Conservation (phyloP, 2,113 vertebrate species). For the Urocolius indicus region DNA sequence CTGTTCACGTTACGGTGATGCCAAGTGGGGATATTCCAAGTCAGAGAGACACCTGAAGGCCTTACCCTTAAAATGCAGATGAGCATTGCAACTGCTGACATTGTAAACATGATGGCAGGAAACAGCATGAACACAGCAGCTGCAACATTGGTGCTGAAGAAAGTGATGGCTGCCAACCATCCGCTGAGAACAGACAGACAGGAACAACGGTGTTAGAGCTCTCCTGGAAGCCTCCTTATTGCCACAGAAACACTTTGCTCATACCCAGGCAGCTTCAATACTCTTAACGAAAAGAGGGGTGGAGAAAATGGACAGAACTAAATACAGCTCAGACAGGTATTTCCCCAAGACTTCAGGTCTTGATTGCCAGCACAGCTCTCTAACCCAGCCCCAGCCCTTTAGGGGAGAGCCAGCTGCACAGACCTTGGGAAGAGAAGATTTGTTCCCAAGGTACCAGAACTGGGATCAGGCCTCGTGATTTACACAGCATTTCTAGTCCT, state of each 20-base stretch:
- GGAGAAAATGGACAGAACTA: background rate
- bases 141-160: constrained; percentile 81
- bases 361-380: background rate
- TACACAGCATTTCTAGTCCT: background rate
- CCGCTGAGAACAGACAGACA: constrained; percentile 76
- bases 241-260: background rate
- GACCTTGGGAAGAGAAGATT: background rate
- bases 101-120: constrained; percentile 87
- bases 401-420: background rate
- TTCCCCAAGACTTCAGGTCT: background rate
- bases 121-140: constrained; percentile 92
- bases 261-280: background rate
- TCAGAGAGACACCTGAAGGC: background rate
- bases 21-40: background rate
- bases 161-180: constrained; percentile 86
- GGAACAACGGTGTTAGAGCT: background rate
- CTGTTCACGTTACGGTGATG: background rate
- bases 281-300: background rate
- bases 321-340: background rate
- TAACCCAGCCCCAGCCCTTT: background rate
- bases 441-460: background rate
- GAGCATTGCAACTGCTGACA: constrained; percentile 81
- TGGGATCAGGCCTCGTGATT: background rate
- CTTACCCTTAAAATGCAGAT: constrained; percentile 87
- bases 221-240: background rate